Evolutionary conservation across 2,113 vertebrate genomes (phyloP).

Genomic region (Aix galericulata): DNA sequence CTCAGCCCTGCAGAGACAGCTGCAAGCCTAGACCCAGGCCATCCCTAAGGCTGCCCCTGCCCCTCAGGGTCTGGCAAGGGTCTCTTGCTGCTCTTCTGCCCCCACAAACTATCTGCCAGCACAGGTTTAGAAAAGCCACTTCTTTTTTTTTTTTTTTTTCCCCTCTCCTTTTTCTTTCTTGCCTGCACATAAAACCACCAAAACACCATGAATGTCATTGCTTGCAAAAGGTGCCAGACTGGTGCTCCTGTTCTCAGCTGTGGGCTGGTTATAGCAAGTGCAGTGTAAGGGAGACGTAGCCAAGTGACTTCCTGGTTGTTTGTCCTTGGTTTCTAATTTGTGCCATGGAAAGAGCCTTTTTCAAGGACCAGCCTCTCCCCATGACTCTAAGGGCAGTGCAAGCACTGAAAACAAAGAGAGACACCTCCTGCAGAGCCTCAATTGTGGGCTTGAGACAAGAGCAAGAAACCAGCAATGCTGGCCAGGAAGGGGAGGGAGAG

Average conservation of each 20-base stretch:
- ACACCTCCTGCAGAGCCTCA: not conserved
- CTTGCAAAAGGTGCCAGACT: not conserved
- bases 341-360: not conserved
- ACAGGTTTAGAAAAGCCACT: rapidly evolving
- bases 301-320: not conserved
- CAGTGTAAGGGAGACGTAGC: not conserved
- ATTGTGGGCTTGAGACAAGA: not conserved
- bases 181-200: not conserved
- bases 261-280: not conserved
- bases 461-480: not conserved
- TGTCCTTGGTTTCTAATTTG: not conserved
- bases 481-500: not conserved
- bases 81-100: not conserved
- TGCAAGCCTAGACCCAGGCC: not conserved
- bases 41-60: not conserved
- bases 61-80: rapidly evolving
- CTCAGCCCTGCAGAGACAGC: rapidly evolving
- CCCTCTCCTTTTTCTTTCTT: not conserved
- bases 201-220: not conserved
- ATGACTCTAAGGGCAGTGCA: not conserved
- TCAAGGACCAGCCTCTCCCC: not conserved
- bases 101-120: not conserved
- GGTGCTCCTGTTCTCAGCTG: rapidly evolving
- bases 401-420: rapidly evolving
- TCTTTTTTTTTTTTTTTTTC: not conserved